Percentiles rank a stretch among this genome's conserved stretches.
Conservation (phyloP, 2,888 invertebrate species). For the Ichneumoninae sp. region DNA sequence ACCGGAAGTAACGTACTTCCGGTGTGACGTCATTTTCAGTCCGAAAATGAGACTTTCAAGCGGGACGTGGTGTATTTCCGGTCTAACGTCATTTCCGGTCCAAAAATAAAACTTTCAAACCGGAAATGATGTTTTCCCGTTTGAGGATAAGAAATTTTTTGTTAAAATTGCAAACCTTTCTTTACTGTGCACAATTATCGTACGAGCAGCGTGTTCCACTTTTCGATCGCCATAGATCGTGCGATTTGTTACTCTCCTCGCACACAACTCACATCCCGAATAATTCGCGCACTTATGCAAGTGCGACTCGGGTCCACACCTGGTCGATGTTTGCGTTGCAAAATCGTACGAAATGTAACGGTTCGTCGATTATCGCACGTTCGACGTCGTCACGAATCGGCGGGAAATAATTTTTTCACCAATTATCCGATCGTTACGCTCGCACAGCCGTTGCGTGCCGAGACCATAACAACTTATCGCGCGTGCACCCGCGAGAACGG, state of each 20-base stretch:
- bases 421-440: conserved; percentile 5
- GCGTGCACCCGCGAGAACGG: not conserved
- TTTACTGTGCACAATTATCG: not conserved
- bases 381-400: not conserved
- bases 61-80: too few relatives aligned
- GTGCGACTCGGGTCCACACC: not conserved
- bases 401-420: not conserved
- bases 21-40: too few relatives aligned
- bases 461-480: not conserved
- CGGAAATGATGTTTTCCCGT: too few relatives aligned
- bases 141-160: not conserved
- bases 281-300: conserved; percentile 38
- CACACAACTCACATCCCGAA: not conserved
- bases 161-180: not conserved
- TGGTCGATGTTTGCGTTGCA: conserved; percentile 10
- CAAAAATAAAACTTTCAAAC: not conserved
- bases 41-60: too few relatives aligned
- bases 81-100: not conserved
- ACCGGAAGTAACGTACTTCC: too few relatives aligned
- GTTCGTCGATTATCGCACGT: not conserved
- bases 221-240: not conserved
- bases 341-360: not conserved
- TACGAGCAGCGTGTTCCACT: not conserved
- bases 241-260: not conserved
- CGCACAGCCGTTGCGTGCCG: not conserved